Evolutionary conservation across 2,888 invertebrate species (phyloP), one percentile per base, ranked within the genome.

Genomic region (Herminia tarsipennalis): DNA sequence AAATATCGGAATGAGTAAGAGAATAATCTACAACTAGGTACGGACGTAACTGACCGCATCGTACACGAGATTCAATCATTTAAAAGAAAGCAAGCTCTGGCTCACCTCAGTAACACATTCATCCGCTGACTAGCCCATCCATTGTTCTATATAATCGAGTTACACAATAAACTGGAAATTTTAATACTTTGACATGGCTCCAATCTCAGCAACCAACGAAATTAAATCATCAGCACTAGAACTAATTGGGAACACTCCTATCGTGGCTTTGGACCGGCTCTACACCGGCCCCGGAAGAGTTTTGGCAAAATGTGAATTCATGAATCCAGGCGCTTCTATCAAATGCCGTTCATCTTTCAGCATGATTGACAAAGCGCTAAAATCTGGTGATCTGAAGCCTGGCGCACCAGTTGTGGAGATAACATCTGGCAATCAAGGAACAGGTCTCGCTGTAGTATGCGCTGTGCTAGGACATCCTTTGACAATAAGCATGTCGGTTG

Each of bases 241-340:
- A 1, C 78, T 90, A 1, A 90, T 90, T 52, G 90, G 90, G 1
- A 84, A 87, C 50, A 90, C 90, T 1, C 90, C 90, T 2, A 70
- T 90, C 13, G 81, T 90, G 8, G 90, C 90, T 1, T 70, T 90
- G 21, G 90, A 90, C 48, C 81, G 90, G 14, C 43, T 90, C 0
- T 73, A 88, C 51, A 52, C 82, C 0, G 90, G 90, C 0, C 89
- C 89, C 1, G 90, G 90, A 2, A 70, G 90, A 13, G 81, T 90
- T 43, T 64, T 90, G 25, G 90, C 81, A 1, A 90, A 90, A 81
- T 90, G 90, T 70, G 90, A 90, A 59, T 90, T 84, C 46, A 89
- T 88, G 88, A 90, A 89, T 40, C 90, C 90, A 4, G 88, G 90
- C 12, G 90, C 82, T n/a, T 90, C 90, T 0, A 80, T 90, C 14